A percentile compares a stretch with the other conserved stretches of the same genome.
These are phyloP conservation scores for Pogonocichla stellata DNA, from an alignment of 2,113 vertebrate species.

Conservation along the genomic window DNA sequence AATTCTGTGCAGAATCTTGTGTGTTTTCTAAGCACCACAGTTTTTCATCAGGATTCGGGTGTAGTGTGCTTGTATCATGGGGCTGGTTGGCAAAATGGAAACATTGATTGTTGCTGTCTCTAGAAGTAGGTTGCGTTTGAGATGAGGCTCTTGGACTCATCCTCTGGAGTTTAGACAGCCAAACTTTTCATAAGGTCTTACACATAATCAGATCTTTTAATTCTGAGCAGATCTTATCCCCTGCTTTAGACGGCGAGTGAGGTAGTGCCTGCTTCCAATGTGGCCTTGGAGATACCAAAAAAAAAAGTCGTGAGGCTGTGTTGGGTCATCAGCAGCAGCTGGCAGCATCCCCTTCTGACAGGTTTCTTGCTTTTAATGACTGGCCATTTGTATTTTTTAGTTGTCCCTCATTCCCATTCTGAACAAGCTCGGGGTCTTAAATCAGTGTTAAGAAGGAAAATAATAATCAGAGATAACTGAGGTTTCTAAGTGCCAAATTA, in stretches of 20 bases:
- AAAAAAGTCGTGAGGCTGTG: not conserved
- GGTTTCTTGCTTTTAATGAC: not conserved
- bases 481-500: constrained; percentile 33
- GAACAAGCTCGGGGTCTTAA: constrained; percentile 30
- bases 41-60: not conserved
- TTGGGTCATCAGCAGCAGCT: not conserved
- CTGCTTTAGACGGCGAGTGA: not conserved
- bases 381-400: not conserved
- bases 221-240: not conserved
- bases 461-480: constrained; percentile 8
- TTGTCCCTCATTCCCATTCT: not conserved
- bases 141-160: not conserved
- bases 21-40: not conserved
- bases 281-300: not conserved
- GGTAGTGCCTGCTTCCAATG: not conserved
- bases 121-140: not conserved
- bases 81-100: not conserved
- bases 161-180: not conserved
- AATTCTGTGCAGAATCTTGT: not conserved
- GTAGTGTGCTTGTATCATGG: accelerated
- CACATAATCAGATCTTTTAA: not conserved
- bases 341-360: not conserved
- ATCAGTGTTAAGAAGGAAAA: constrained; percentile 39
- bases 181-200: not conserved
- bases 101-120: not conserved